Percentiles rank a stretch among this genome's conserved stretches.
Evolutionary conservation across 2,113 vertebrate species (phyloP).

Genomic region (Butorides virescens): DNA sequence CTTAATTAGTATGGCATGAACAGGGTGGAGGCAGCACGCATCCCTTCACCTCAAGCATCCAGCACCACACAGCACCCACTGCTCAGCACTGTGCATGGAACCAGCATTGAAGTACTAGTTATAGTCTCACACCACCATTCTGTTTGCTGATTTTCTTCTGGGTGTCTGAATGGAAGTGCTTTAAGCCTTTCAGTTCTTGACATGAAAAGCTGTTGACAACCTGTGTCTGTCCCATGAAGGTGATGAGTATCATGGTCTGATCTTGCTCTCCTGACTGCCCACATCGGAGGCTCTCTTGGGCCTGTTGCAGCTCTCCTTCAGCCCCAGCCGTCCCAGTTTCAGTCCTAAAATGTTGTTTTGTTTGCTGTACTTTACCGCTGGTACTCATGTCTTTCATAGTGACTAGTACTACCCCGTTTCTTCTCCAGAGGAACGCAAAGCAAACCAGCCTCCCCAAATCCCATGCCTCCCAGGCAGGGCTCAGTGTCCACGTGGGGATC

Average conservation of each 20-base stretch:
- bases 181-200: background rate
- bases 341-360: background rate
- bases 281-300: background rate
- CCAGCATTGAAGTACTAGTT: background rate
- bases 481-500: background rate
- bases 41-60: background rate
- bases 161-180: background rate
- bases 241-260: background rate
- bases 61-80: background rate
- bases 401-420: background rate
- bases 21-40: background rate
- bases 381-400: background rate
- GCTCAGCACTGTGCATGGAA: background rate
- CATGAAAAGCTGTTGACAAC: background rate
- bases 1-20: background rate
- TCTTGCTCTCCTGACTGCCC: background rate
- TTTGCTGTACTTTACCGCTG: background rate
- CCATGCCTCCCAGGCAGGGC: background rate
- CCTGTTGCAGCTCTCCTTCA: background rate
- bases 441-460: background rate
- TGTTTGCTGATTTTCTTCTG: background rate
- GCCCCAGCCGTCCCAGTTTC: background rate
- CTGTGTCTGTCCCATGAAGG: background rate
- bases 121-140: accelerated
- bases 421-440: background rate